Conservation (phyloP, 2,888 invertebrate genomes). For the Cephus sareptanus region DNA sequence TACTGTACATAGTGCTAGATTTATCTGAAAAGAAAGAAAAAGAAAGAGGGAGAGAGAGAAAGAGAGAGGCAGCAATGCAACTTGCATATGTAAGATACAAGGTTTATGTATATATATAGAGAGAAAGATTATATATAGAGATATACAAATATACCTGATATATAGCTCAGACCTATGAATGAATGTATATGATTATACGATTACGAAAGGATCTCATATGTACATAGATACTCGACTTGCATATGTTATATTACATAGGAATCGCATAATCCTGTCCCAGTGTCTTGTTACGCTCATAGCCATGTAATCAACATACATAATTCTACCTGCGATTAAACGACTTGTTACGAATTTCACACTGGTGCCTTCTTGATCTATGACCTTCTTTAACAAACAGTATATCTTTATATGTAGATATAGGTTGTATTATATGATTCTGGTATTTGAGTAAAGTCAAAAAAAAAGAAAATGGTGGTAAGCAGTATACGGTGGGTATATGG, state of each 20-base stretch:
- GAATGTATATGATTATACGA: conserved; percentile 9
- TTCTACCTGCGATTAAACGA: conserved; percentile 49
- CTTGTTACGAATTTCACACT: conserved; percentile 3
- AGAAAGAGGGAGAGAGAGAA: background rate
- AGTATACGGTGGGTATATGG: conserved; percentile 20
- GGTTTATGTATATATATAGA: conserved; percentile 26
- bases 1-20: background rate
- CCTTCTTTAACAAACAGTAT: background rate
- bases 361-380: background rate
- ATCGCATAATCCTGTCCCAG: conserved; percentile 29
- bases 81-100: conserved; percentile 42
- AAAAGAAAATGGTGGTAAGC: conserved; percentile 16
- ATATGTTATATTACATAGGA: conserved; percentile 10
- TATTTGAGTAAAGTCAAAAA: conserved; percentile 7
- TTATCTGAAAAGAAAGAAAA: background rate
- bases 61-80: background rate
- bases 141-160: background rate
- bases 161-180: background rate
- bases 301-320: conserved; percentile 43
- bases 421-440: conserved; percentile 9
- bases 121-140: conserved; percentile 15
- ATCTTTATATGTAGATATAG: background rate
- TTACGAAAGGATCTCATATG: conserved; percentile 39
- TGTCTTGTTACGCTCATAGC: conserved; percentile 46
- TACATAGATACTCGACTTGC: conserved; percentile 25